Evolutionary conservation across 2,113 vertebrate species (phyloP).

Genomic region (Poeciliopsis occidentalis): DNA sequence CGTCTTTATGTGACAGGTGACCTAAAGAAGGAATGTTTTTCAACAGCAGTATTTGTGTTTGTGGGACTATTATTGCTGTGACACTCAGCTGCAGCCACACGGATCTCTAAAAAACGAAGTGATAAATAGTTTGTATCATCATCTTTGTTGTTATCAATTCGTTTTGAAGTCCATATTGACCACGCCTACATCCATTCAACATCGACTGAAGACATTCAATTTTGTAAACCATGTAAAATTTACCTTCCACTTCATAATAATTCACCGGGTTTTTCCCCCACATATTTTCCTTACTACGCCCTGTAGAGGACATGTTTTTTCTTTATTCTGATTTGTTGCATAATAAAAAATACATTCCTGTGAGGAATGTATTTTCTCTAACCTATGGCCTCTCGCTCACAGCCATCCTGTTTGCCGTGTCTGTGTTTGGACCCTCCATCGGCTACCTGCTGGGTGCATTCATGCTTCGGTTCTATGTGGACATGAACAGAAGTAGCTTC

Average conservation of each 20-base stretch:
- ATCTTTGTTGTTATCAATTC: no score
- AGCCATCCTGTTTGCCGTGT: slow-evolving; percentile 94
- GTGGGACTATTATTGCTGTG: no score
- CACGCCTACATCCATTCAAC: neutral
- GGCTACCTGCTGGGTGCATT: slow-evolving; percentile 90
- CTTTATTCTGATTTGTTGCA: neutral
- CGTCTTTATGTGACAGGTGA: no score
- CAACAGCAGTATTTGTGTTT: no score
- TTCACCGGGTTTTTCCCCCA: neutral
- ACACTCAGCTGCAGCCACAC: no score
- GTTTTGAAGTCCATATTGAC: no score
- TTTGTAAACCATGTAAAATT: no score
- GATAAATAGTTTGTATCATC: no score
- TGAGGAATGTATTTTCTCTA: neutral
- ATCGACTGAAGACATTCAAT: neutral
- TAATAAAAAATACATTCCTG: no score
- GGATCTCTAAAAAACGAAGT: no score
- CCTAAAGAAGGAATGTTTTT: no score
- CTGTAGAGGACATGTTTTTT: neutral
- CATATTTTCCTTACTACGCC: no score
- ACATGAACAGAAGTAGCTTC: slow-evolving; percentile 80
- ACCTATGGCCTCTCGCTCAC: slow-evolving; percentile 52
- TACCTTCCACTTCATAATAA: neutral
- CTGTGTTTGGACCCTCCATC: slow-evolving; percentile 91
- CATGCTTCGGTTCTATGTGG: slow-evolving; percentile 90